Evolutionary conservation across 2,888 invertebrate genomes (phyloP).

Genomic region (Cecidostiba fungosa): DNA sequence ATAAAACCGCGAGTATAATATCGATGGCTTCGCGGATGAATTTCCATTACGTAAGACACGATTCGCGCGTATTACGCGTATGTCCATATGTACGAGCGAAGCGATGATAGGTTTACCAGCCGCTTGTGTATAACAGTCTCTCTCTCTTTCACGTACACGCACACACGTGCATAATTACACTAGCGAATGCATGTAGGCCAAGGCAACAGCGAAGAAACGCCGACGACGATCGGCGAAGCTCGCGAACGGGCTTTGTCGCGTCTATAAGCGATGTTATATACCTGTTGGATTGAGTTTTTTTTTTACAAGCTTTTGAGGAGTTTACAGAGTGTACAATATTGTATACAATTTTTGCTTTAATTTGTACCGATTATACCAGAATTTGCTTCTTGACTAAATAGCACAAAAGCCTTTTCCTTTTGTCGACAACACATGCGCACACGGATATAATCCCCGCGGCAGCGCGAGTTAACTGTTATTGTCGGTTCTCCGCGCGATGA

Average conservation of each 20-base stretch:
- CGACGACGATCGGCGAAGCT: background rate
- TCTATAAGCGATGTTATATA: background rate
- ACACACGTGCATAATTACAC: constrained; percentile 29
- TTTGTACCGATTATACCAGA: no score
- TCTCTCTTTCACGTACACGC: background rate
- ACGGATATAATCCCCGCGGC: background rate
- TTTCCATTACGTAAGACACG: constrained; percentile 51
- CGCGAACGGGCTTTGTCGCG: background rate
- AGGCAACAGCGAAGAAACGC: constrained; percentile 50
- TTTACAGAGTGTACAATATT: background rate
- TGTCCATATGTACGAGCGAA: background rate
- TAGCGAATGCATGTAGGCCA: constrained; percentile 62
- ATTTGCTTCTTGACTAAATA: no score
- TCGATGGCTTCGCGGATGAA: constrained; percentile 47
- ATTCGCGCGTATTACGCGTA: background rate
- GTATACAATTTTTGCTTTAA: no score
- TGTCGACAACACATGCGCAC: background rate
- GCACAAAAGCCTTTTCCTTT: background rate
- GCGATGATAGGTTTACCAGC: constrained; percentile 8
- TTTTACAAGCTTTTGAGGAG: background rate
- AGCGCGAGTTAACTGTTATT: constrained; percentile 23
- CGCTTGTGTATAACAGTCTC: background rate
- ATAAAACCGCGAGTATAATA: background rate
- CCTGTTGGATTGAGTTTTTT: background rate
- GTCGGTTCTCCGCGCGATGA: background rate